Conservation (phyloP, 2,888 invertebrate genomes). For the Agrochola litura region DNA sequence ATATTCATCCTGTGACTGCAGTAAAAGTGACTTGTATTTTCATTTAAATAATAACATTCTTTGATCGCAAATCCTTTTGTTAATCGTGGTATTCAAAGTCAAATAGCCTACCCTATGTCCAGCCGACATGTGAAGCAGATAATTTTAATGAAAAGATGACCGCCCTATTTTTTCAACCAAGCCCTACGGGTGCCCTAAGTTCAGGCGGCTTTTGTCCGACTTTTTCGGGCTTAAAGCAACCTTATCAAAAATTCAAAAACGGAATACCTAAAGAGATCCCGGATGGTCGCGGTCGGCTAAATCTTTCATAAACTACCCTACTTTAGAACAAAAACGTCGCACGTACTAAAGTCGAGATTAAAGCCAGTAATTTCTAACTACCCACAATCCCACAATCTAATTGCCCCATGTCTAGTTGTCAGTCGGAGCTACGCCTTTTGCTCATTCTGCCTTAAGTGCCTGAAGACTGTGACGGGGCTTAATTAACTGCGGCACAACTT, state of each 20-base stretch:
- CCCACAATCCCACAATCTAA: conserved; percentile 76
- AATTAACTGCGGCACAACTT: conserved; percentile 76
- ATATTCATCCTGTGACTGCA: no score
- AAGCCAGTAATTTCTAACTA: conserved; percentile 68
- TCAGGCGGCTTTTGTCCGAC: conserved; percentile 8
- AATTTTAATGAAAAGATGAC: conserved; percentile 53
- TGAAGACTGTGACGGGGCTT: conserved; percentile 76
- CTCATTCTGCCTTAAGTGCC: conserved; percentile 80
- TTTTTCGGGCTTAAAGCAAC: conserved; percentile 31
- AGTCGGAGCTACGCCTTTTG: conserved; percentile 76
- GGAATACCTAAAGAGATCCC: conserved; percentile 43
- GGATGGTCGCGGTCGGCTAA: conserved; percentile 43
- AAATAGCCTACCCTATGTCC: neutral
- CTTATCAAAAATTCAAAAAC: conserved; percentile 54
- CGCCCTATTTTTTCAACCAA: conserved; percentile 17
- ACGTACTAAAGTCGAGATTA: conserved; percentile 47
- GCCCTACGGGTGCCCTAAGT: conserved; percentile 32
- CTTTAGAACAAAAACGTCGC: conserved; percentile 43
- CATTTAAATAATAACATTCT: neutral
- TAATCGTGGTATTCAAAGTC: neutral
- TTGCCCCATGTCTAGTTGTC: conserved; percentile 77
- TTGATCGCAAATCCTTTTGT: neutral
- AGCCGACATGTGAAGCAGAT: neutral
- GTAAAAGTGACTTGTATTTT: neutral
- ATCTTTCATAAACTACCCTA: conserved; percentile 48